phyloP scores from a whole-genome alignment of 2,113 vertebrate species.

The Gobius niger region DNA sequence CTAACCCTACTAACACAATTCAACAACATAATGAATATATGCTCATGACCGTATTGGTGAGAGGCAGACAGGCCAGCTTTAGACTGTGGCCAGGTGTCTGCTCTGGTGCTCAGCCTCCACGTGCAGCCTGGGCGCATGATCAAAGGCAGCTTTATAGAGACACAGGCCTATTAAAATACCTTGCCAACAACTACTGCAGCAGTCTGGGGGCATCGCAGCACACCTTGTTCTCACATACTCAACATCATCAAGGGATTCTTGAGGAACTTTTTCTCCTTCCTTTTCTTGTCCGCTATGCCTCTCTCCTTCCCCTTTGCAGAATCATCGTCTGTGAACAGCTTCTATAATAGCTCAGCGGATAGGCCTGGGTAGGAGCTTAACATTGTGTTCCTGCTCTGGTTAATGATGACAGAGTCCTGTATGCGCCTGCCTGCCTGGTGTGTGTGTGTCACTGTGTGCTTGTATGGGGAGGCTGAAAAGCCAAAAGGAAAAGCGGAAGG shows the following conservation, averaged over 20 bases:
- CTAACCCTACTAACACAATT: too few relatives aligned
- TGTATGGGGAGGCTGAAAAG: slow-evolving; percentile 40
- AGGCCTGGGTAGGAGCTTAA: slow-evolving; percentile 57
- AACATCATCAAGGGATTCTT: slow-evolving; percentile 38
- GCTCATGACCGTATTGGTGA: slow-evolving; percentile 1
- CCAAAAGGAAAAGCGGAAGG: slow-evolving; percentile 52
- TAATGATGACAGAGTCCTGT: slow-evolving; percentile 57
- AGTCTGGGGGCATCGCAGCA: slow-evolving; percentile 61
- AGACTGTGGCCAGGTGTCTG: slow-evolving; percentile 64
- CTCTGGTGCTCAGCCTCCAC: slow-evolving; percentile 47
- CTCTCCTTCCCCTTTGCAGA: slow-evolving; percentile 13
- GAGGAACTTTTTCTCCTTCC: slow-evolving; percentile 20
- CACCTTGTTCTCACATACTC: slow-evolving; percentile 44
- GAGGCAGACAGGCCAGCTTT: slow-evolving; percentile 31
- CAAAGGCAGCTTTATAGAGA: slow-evolving; percentile 73
- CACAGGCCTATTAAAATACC: slow-evolving; percentile 74
- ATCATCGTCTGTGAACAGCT: slow-evolving; percentile 53
- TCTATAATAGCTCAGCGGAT: slow-evolving; percentile 65
- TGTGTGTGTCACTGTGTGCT: slow-evolving; percentile 24
- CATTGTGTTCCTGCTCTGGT: slow-evolving; percentile 63
- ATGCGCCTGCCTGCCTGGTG: slow-evolving; percentile 5
- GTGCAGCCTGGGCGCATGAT: slow-evolving; percentile 61
- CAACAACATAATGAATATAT: too few relatives aligned
- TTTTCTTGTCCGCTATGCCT: slow-evolving; percentile 17
- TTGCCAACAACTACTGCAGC: slow-evolving; percentile 64